phyloP scores from a whole-genome alignment of 2,113 vertebrate genomes.

The Sceloporus undulatus region DNA sequence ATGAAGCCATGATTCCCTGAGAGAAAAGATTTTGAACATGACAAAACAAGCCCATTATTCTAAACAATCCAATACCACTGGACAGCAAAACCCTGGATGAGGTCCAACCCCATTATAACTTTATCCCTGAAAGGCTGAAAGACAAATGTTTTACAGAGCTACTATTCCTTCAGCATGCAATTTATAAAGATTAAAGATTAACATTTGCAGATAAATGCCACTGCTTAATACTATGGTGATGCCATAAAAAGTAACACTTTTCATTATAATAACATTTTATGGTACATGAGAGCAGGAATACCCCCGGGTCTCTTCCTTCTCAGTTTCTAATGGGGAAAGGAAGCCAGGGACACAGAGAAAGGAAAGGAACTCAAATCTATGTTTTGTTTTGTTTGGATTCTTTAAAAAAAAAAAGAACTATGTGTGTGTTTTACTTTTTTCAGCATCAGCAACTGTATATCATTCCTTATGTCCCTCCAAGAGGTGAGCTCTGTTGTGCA shows the following conservation, averaged over 20 bases:
- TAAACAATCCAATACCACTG: conserved; percentile 39
- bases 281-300: conserved; percentile 48
- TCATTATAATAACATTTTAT: conserved; percentile 58
- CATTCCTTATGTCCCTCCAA: conserved; percentile 48
- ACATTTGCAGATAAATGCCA: conserved; percentile 65
- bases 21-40: no score
- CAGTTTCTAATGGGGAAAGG: conserved; percentile 37
- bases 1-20: neutral
- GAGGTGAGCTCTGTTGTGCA: conserved; percentile 49
- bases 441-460: conserved; percentile 49
- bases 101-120: conserved; percentile 48
- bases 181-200: conserved; percentile 69
- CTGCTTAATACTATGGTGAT: conserved; percentile 51
- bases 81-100: conserved; percentile 25
- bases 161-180: conserved; percentile 48
- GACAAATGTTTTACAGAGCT: conserved; percentile 48
- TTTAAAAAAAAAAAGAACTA: no score
- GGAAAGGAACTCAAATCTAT: no score
- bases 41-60: neutral
- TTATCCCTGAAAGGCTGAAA: conserved; percentile 56
- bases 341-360: conserved; percentile 2
- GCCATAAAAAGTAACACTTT: conserved; percentile 62
- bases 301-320: conserved; percentile 52
- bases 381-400: neutral
- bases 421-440: neutral